A percentile compares a stretch with the other conserved stretches of the same genome.
These are phyloP conservation scores for Pachymerium ferrugineum DNA, from an alignment of 2,888 invertebrate genomes.

Conservation along the genomic window DNA sequence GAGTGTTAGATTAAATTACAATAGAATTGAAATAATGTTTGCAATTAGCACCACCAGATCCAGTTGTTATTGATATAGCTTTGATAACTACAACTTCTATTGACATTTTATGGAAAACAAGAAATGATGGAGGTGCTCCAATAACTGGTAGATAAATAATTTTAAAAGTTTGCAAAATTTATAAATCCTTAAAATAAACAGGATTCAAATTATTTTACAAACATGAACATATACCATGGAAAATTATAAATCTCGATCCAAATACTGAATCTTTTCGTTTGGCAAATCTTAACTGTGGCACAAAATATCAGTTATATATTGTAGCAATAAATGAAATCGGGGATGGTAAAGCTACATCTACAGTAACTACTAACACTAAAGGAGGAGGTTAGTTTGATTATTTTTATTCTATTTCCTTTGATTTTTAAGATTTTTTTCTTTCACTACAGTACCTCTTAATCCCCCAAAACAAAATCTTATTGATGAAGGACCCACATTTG, in stretches of 20 bases:
- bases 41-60: conserved; percentile 55
- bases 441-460: conserved; percentile 2
- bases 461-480: conserved; percentile 27
- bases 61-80: conserved; percentile 59
- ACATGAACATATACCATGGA: background rate
- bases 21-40: background rate
- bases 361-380: background rate
- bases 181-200: background rate
- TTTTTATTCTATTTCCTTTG: background rate
- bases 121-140: conserved; percentile 23
- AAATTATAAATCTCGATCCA: conserved; percentile 58
- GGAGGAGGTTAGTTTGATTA: background rate
- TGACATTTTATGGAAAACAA: conserved; percentile 49
- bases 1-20: conserved; percentile 31
- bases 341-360: background rate
- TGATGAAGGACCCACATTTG: conserved; percentile 28
- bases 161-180: background rate
- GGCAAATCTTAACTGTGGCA: conserved; percentile 12
- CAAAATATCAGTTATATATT: conserved; percentile 4
- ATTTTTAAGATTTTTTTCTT: background rate
- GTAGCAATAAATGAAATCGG: conserved; percentile 2
- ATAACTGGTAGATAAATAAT: conserved; percentile 16
- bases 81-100: conserved; percentile 64
- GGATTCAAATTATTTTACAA: background rate
- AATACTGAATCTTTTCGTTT: conserved; percentile 5